phyloP scores from a whole-genome alignment of 1,140 invertebrate species.

The Gonatopus flavifemur region DNA sequence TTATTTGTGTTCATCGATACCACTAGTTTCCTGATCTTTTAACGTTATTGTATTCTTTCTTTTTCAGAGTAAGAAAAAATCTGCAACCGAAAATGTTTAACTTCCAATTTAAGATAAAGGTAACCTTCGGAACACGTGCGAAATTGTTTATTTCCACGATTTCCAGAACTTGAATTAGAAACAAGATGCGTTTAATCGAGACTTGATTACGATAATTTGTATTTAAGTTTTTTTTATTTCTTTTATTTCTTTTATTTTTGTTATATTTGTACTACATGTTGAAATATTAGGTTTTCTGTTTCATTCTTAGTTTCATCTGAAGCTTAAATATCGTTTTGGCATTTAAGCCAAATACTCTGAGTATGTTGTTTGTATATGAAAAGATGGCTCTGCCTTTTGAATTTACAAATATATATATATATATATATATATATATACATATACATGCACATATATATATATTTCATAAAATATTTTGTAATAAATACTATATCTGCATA shows the following conservation, averaged over 20 bases:
- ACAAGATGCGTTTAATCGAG: no score
- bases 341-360: no score
- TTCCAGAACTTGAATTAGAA: no score
- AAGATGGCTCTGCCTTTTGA: not conserved
- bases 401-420: conserved; percentile 1
- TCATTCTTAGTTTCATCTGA: not conserved
- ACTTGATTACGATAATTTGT: no score
- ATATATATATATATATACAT: not conserved
- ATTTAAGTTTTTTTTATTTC: no score
- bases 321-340: not conserved
- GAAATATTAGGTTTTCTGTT: not conserved
- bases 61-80: conserved; percentile 50
- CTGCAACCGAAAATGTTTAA: conserved; percentile 48
- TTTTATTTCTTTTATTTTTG: no score
- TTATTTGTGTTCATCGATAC: not conserved
- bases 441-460: conserved; percentile 9
- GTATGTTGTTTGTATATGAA: not conserved
- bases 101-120: conserved; percentile 10
- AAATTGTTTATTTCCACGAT: no score
- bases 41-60: conserved; percentile 7
- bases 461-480: conserved; percentile 48
- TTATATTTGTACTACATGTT: no score
- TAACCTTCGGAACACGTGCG: no score
- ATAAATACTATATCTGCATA: conserved; percentile 47
- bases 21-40: not conserved